Conservation (phyloP, 1,140 invertebrate genomes). For the Zaprionus taronus region DNA sequence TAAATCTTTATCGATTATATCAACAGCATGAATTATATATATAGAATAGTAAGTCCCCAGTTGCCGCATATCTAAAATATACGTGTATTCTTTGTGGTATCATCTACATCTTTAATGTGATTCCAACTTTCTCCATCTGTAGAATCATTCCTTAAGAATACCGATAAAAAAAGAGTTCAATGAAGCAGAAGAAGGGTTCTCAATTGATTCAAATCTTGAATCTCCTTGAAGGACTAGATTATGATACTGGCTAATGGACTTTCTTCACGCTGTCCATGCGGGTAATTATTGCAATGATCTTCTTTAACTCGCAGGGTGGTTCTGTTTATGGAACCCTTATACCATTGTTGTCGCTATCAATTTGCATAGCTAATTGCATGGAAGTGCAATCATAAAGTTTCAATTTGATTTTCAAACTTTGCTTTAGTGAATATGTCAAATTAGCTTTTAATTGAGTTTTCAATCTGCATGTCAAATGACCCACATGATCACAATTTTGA, state of each 20-base stretch:
- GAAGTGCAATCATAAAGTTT: conserved; percentile 49
- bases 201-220: conserved; percentile 44
- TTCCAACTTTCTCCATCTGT: no score
- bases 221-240: conserved; percentile 68
- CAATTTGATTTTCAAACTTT: conserved; percentile 29
- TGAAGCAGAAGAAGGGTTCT: conserved; percentile 45
- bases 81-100: no score
- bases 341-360: conserved; percentile 52
- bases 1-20: no score
- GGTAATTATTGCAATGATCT: conserved; percentile 67
- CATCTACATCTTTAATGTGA: no score
- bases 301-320: conserved; percentile 29
- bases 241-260: conserved; percentile 39
- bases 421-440: conserved; percentile 65
- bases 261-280: conserved; percentile 50
- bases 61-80: no score
- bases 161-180: conserved; percentile 30
- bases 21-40: no score
- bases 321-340: conserved; percentile 41
- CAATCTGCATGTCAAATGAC: conserved; percentile 77
- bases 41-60: no score
- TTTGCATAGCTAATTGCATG: conserved; percentile 76
- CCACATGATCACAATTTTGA: conserved; percentile 56
- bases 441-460: conserved; percentile 76
- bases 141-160: neutral